Conservation (phyloP, 1,140 invertebrate species). For the Pantala flavescens region DNA sequence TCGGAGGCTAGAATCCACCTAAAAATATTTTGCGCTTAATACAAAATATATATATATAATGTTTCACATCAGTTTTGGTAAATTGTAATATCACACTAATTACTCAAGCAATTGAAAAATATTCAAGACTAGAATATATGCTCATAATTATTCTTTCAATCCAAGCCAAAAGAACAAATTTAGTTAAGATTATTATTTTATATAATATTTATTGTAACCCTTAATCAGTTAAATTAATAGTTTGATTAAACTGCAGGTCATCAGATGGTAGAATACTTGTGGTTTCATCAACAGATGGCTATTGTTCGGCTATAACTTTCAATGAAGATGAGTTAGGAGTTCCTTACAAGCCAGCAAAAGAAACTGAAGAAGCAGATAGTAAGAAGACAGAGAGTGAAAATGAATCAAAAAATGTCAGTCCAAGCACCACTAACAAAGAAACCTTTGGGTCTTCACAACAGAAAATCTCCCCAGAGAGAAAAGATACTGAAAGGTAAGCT, state of each 20-base stretch:
- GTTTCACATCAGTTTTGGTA: too few species aligned
- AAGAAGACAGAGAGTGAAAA: neutral
- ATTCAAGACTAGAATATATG: too few species aligned
- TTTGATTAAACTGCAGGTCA: conserved; percentile 46
- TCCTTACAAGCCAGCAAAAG: neutral
- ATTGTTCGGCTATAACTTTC: conserved; percentile 85
- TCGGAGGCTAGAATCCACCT: too few species aligned
- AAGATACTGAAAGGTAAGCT: too few species aligned
- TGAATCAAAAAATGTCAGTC: neutral
- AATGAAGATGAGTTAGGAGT: conserved; percentile 66
- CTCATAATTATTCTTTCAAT: too few species aligned
- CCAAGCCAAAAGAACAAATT: too few species aligned
- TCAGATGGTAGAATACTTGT: conserved; percentile 68
- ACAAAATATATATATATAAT: too few species aligned
- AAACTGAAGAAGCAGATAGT: neutral
- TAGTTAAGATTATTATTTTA: too few species aligned
- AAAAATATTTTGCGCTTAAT: too few species aligned
- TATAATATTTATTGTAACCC: neutral
- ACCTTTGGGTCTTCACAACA: neutral
- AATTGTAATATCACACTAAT: too few species aligned
- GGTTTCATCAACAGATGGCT: conserved; percentile 90
- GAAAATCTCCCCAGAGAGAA: too few species aligned
- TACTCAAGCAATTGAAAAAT: too few species aligned
- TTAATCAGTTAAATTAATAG: neutral
- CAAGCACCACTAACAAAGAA: neutral